phyloP scores from a whole-genome alignment of 2,113 vertebrate genomes.

The Pluvianellus socialis region DNA sequence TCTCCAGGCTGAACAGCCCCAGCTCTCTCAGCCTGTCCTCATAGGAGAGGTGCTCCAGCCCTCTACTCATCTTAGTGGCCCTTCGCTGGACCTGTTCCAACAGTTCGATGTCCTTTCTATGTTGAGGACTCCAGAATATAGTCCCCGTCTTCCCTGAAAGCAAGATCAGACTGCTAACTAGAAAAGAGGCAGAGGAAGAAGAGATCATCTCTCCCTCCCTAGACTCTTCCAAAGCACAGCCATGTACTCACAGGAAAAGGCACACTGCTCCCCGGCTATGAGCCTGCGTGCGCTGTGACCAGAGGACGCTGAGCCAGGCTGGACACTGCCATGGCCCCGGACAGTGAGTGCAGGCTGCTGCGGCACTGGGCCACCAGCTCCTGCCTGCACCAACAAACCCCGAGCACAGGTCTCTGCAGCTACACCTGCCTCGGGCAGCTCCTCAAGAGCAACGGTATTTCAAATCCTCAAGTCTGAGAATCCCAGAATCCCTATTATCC shows the following conservation, averaged over 20 bases:
- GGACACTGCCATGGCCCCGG: not conserved
- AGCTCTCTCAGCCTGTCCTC: too few species aligned
- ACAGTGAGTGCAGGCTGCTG: not conserved
- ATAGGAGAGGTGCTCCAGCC: too few species aligned
- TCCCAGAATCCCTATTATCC: not conserved
- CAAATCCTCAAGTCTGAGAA: not conserved
- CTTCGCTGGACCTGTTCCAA: too few species aligned
- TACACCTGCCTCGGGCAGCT: not conserved
- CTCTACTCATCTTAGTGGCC: too few species aligned
- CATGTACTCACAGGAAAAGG: not conserved
- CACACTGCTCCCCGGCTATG: not conserved
- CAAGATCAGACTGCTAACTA: not conserved
- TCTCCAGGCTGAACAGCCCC: too few species aligned
- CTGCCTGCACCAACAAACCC: not conserved
- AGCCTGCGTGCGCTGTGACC: rapidly evolving
- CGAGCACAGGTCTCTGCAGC: not conserved
- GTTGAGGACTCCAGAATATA: too few species aligned
- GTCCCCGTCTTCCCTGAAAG: not conserved
- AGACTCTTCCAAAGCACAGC: not conserved
- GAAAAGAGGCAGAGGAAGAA: not conserved
- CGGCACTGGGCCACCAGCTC: not conserved
- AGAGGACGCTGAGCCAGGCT: not conserved
- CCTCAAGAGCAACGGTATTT: not conserved
- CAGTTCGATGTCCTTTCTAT: too few species aligned
- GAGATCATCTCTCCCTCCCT: not conserved